These are phyloP conservation scores for Fulica atra DNA, from an alignment of 2,113 vertebrate species.

Conservation along the genomic window DNA sequence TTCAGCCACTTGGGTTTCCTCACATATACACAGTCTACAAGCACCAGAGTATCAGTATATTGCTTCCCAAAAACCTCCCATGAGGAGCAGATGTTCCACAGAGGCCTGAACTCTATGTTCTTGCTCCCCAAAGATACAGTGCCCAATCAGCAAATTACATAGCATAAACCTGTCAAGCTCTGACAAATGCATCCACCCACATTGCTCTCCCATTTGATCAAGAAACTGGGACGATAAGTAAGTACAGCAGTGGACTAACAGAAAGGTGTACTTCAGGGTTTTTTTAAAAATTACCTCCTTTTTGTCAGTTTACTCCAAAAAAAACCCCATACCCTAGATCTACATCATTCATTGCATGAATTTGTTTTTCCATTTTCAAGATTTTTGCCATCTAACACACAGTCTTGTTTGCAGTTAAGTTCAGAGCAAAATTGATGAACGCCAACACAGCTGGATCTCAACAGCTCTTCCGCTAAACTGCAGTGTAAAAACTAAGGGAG, in stretches of 20 bases:
- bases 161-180: not conserved
- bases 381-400: not conserved
- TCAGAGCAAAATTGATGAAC: conserved; percentile 18
- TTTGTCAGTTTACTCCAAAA: not conserved
- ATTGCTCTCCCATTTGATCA: not conserved
- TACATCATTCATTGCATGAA: not conserved
- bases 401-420: conserved; percentile 24
- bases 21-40: not conserved
- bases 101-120: not conserved
- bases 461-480: conserved; percentile 15
- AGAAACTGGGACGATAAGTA: not conserved
- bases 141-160: not conserved
- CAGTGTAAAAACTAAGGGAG: not conserved
- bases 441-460: conserved; percentile 58
- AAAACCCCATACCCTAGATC: not conserved
- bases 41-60: not conserved
- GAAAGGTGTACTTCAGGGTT: not conserved
- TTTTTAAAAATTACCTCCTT: not conserved
- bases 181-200: not conserved
- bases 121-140: not conserved
- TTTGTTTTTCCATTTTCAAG: not conserved
- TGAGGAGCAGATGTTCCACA: not conserved
- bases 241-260: not conserved
- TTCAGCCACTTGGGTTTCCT: not conserved
- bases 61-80: not conserved